A percentile compares a stretch with the other conserved stretches of the same genome.
Conservation (phyloP, 2,888 invertebrate species). For the Lepidocyrtinus sp. region DNA sequence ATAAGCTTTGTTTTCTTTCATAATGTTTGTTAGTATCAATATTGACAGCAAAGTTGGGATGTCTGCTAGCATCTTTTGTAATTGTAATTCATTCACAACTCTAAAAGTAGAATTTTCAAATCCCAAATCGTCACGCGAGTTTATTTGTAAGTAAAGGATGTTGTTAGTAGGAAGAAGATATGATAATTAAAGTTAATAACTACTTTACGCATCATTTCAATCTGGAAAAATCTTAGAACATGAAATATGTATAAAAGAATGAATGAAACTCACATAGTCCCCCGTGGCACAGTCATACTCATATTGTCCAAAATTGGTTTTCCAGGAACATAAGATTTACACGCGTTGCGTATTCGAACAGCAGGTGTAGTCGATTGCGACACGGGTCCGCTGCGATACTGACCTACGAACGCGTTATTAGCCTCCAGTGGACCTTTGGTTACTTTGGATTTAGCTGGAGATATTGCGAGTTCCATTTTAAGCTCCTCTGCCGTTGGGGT, state of each 20-base stretch:
- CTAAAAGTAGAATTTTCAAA: too few species aligned
- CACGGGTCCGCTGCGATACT: slow-evolving; percentile 27
- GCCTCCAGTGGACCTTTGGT: not conserved
- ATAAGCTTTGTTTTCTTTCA: too few species aligned
- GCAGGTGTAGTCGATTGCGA: slow-evolving; percentile 32
- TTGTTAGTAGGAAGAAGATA: not conserved
- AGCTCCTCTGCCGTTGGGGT: slow-evolving; percentile 42
- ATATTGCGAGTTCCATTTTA: slow-evolving; percentile 7
- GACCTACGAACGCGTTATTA: slow-evolving; percentile 5
- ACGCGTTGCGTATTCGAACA: slow-evolving; percentile 17
- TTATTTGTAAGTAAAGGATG: too few species aligned
- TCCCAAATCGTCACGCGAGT: too few species aligned
- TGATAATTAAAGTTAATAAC: not conserved
- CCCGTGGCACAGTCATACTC: slow-evolving; percentile 50
- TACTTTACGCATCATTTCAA: too few species aligned
- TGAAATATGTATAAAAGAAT: too few species aligned
- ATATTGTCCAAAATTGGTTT: slow-evolving; percentile 46
- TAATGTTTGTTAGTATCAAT: too few species aligned
- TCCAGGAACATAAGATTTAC: slow-evolving; percentile 43
- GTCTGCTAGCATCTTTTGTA: too few species aligned
- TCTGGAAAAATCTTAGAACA: too few species aligned
- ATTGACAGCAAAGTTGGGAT: too few species aligned
- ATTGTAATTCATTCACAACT: too few species aligned
- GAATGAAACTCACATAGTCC: slow-evolving; percentile 50
- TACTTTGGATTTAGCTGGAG: not conserved